Evolutionary conservation across 1,140 invertebrate species (phyloP).

Genomic region (Drosophila quadrilineata): DNA sequence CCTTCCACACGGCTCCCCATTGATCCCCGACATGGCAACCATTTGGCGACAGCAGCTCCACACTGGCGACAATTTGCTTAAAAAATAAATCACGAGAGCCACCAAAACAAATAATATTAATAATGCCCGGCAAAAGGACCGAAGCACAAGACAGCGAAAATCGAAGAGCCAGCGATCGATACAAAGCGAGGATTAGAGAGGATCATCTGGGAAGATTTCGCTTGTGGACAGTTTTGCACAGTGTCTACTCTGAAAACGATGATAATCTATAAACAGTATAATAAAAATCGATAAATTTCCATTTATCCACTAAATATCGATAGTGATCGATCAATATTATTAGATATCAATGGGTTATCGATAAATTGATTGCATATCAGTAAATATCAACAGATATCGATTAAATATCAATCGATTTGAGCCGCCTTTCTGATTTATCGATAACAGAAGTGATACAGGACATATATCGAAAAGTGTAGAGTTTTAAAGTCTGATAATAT

Average conservation of each 20-base stretch:
- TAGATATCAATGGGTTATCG: too few species aligned
- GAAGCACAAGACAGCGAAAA: not conserved
- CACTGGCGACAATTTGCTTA: conserved; percentile 72
- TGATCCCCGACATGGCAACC: conserved; percentile 62
- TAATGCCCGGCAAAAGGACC: conserved; percentile 29
- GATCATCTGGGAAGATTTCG: not conserved
- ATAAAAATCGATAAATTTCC: not conserved
- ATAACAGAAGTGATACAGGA: too few species aligned
- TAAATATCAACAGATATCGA: too few species aligned
- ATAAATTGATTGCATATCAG: too few species aligned
- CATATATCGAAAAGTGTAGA: too few species aligned
- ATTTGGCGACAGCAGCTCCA: conserved; percentile 53
- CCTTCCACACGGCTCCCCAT: conserved; percentile 22
- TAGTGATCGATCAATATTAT: not conserved
- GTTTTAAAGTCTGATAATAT: too few species aligned
- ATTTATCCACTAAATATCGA: not conserved
- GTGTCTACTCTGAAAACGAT: not conserved
- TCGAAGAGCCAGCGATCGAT: not conserved
- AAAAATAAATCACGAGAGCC: conserved; percentile 75
- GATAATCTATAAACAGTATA: not conserved
- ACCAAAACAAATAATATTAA: conserved; percentile 65
- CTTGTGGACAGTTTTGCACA: conserved; percentile 2
- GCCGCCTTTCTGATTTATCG: too few species aligned
- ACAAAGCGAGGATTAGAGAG: too few species aligned
- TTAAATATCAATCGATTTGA: too few species aligned